These are phyloP conservation scores for Myotis findleyi DNA, from an alignment of 2,797 vertebrate species.

Conservation along the genomic window DNA sequence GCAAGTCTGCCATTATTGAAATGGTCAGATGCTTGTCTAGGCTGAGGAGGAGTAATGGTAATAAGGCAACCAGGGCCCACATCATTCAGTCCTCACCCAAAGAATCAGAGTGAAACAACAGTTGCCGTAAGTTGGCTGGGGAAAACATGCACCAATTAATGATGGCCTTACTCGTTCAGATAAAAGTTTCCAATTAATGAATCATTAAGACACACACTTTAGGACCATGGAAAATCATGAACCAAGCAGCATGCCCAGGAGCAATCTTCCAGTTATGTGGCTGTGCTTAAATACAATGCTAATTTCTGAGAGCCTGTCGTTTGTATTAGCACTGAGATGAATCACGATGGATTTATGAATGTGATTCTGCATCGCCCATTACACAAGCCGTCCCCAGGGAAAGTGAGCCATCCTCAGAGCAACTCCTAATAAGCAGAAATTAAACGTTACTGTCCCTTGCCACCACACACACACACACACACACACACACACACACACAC, in stretches of 20 bases:
- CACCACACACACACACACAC: not conserved
- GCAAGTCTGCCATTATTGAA: not conserved
- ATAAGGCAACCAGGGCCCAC: not conserved
- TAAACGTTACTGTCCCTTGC: constrained; percentile 53
- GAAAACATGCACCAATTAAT: constrained; percentile 48
- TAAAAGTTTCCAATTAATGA: constrained; percentile 68
- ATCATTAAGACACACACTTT: constrained; percentile 56
- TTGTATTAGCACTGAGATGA: constrained; percentile 57
- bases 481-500: no score
- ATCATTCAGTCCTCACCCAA: not conserved
- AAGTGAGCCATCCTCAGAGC: constrained; percentile 52
- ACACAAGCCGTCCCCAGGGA: constrained; percentile 48
- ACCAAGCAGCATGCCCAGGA: constrained; percentile 17
- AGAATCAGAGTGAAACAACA: constrained; percentile 23
- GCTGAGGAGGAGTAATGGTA: not conserved
- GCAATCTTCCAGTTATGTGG: constrained; percentile 58
- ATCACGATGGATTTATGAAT: constrained; percentile 69
- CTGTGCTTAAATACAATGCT: constrained; percentile 60
- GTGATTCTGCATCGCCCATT: constrained; percentile 37
- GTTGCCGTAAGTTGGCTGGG: constrained; percentile 4
- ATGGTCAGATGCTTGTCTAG: not conserved
- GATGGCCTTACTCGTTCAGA: constrained; percentile 45
- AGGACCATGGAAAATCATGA: constrained; percentile 54
- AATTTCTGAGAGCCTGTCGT: constrained; percentile 56
- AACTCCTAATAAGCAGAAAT: constrained; percentile 65